These are phyloP conservation scores for Pelodytes ibericus DNA, from an alignment of 2,797 vertebrate species.

Conservation along the genomic window DNA sequence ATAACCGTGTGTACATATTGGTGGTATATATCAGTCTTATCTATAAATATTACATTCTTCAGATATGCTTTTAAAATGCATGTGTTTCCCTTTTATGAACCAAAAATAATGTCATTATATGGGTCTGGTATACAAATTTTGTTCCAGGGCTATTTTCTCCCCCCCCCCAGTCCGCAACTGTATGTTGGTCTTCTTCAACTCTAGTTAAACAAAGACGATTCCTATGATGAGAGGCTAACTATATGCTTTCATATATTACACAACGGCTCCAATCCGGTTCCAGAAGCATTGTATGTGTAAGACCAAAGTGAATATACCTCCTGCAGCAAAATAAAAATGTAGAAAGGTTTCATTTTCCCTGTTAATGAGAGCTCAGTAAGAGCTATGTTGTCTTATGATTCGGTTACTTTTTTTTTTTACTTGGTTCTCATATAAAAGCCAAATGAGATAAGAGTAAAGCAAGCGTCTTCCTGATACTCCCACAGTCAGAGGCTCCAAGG, in stretches of 20 bases:
- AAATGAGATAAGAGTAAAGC: constrained; percentile 13
- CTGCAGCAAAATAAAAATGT: not conserved
- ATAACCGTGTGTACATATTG: no score
- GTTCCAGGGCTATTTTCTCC: no score
- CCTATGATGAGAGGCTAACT: not conserved
- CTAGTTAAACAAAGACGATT: no score
- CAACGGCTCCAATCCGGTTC: not conserved
- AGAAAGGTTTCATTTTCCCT: not conserved
- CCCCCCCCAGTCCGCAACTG: no score
- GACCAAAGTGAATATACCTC: not conserved
- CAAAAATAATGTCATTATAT: no score
- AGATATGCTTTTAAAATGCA: no score
- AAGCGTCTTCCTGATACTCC: not conserved
- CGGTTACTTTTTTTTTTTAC: not conserved
- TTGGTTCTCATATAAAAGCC: constrained; percentile 1
- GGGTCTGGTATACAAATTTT: no score
- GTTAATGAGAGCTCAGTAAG: not conserved
- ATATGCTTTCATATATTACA: not conserved
- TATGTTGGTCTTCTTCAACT: no score
- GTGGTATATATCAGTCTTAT: no score
- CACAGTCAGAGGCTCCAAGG: constrained; percentile 1
- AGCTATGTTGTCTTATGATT: not conserved
- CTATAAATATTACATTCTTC: no score
- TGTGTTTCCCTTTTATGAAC: no score
- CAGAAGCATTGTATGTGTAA: not conserved